Base-by-base conservation (phyloP, 2,888 invertebrate genomes). In the Phlogophora meticulosa region DNA sequence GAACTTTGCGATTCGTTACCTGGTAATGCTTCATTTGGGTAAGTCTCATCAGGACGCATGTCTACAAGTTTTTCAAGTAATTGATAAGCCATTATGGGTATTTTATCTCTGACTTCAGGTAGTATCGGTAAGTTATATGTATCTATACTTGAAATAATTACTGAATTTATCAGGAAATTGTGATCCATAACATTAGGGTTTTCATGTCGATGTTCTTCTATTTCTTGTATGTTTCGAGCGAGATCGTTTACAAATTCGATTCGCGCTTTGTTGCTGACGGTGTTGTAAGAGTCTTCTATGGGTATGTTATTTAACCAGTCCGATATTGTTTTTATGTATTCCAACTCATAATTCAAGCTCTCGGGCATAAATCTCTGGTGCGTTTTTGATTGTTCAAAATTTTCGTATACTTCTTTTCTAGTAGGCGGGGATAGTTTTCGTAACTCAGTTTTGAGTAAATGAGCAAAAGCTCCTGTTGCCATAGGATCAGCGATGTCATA, bases 251-350 rank as follows among this genome's bases (percentile, higher is more conserved):
- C 83, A 69, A 89, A 88, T 56, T 91, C 86, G 55, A 87, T 80
- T n/a, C 90, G 76, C 15, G 83, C 55, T 78, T 73, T 83, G 53
- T 90, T 89, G 13, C 83, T 84, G 3, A 83, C 70, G 1, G 75
- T 81, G 61, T 89, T 89, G 70, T 86, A 91, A 11, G 82, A 70
- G 40, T 76, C 51, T 17, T 87, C 80, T 22, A 92, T 74, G 2
- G 91, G 90, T 73, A 91, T 73, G 46, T 81, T 85, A 59, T 87
- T 92, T n/a, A 93, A 78, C 91, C 93, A 93, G 80, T 92, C 90
- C 11, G 91, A 88, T 68, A 93, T 82, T 34, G 87, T 79, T 69
- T 88, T 90, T 9, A 92, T 88, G 40, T 90, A 91, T 61, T 89
- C 82, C 34, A 93, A 72, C 76, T 92, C 92, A 67, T 71, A 83